phyloP scores from a whole-genome alignment of 1,140 invertebrate genomes.

The Drosophila paulistorum region DNA sequence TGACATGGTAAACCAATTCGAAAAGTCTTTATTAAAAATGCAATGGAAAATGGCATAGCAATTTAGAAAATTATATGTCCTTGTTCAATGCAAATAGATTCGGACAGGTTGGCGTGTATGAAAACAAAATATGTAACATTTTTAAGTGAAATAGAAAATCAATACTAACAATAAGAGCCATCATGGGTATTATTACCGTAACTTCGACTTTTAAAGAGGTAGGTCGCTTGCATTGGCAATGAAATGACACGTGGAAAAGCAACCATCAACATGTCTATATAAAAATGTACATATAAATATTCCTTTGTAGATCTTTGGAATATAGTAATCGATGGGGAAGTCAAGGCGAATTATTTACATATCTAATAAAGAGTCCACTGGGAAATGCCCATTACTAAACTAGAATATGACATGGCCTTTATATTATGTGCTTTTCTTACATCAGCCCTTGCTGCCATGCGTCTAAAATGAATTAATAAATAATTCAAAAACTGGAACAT shows the following conservation, averaged over 20 bases:
- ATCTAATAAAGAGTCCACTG: too few relatives aligned
- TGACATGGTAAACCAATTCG: slow-evolving; percentile 1
- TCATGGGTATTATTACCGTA: neutral
- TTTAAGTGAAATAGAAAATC: slow-evolving; percentile 19
- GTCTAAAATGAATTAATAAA: too few relatives aligned
- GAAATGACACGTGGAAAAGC: neutral
- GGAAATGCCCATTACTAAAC: too few relatives aligned
- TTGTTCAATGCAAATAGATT: slow-evolving; percentile 14
- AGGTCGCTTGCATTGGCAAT: neutral
- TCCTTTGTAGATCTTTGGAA: neutral
- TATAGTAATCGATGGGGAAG: slow-evolving; percentile 4
- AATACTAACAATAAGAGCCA: slow-evolving; percentile 17
- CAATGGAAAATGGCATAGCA: slow-evolving; percentile 33
- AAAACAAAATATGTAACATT: neutral
- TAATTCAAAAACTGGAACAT: too few relatives aligned
- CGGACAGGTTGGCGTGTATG: neutral
- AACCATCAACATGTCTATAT: neutral
- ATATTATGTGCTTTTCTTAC: too few relatives aligned
- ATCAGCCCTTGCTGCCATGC: too few relatives aligned
- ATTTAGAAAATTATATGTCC: slow-evolving; percentile 61
- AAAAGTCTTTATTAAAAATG: neutral
- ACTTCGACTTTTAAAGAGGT: neutral
- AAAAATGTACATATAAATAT: neutral
- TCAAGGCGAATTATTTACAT: neutral
- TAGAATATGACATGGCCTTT: too few relatives aligned